phyloP scores from a whole-genome alignment of 2,113 vertebrate genomes.

The Poeciliopsis occidentalis region DNA sequence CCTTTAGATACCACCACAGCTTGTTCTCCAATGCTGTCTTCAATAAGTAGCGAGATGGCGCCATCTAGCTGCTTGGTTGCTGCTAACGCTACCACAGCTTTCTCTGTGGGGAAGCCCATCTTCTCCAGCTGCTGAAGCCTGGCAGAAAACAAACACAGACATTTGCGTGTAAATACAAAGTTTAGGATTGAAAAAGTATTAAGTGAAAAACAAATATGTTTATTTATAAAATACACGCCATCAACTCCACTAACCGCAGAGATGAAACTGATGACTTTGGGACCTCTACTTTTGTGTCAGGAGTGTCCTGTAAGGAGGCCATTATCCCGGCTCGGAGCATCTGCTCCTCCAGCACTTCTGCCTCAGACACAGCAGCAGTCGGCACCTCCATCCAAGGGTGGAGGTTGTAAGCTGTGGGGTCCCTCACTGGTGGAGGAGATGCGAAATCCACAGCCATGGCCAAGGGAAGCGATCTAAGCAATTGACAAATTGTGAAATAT shows the following conservation, averaged over 20 bases:
- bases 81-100: slow-evolving; percentile 87
- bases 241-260: slow-evolving; percentile 76
- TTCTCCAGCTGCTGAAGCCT: slow-evolving; percentile 91
- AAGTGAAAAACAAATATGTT: neutral
- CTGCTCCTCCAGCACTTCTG: slow-evolving; percentile 81
- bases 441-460: slow-evolving; percentile 12
- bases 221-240: neutral
- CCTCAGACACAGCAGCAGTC: slow-evolving; percentile 49
- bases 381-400: slow-evolving; percentile 40
- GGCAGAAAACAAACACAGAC: slow-evolving; percentile 11
- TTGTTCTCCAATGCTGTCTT: slow-evolving; percentile 82
- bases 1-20: slow-evolving; percentile 77
- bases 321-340: slow-evolving; percentile 85
- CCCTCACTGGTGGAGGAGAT: slow-evolving; percentile 30
- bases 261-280: slow-evolving; percentile 89
- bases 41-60: slow-evolving; percentile 86
- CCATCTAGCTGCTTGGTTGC: slow-evolving; percentile 88
- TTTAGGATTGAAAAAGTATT: neutral
- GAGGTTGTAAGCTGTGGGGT: slow-evolving; percentile 30
- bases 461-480: slow-evolving; percentile 37
- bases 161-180: neutral
- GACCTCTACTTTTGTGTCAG: slow-evolving; percentile 77
- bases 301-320: slow-evolving; percentile 82
- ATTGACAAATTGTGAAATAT: neutral
- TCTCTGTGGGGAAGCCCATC: slow-evolving; percentile 90